Base-by-base conservation (phyloP, 2,888 invertebrate genomes). In the Sarcophaga rosellei region DNA sequence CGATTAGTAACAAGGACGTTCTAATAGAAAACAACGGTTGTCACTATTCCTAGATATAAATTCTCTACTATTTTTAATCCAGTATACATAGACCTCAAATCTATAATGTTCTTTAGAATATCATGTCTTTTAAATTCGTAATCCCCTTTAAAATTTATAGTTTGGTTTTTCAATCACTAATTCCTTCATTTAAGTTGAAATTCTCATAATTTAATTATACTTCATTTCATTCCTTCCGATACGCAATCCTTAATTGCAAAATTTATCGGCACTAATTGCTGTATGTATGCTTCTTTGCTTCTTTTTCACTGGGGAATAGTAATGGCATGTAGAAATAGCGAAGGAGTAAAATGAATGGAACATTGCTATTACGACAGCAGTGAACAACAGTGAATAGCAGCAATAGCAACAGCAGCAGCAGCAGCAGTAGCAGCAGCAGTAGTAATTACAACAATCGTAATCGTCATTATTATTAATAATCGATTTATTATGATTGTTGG, bases 391-490 rank as follows among this genome's bases (percentile, higher is more conserved):
- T 2, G 63, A 35, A 66, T 11, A 21, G 61, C 53, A 47, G 21
- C 59, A 70, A 53, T 21, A 23, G n/a, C 20, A 78, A 63, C 15
- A 53, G 2, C 23, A 44, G 62, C 15, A 35, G 23, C 66, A 59
- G 53, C 10, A 47, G 15, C n/a, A n/a, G n/a, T 47, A 53, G 2
- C 23, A 44, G 62, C 15, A 35, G 23, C 66, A 59, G 53, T 35
- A 47, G 15, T 23, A 11, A 21, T 47, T 57, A 53, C 53, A 53
- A 59, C 11, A 68, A 68, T 61, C 8, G 25, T 12, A 62, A 53
- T 15, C 53, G 75, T 61, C 73, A 81, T 81, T 57, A 69, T 85
- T 79, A 85, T 79, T 75, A 82, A 85, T 85, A 85, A 72, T 85
- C 79, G 79, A 86, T 85, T 78, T 75, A 76, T 82, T 75, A 53